Conservation (phyloP, 2,797 vertebrate genomes). For the Stomatorhinus walkeri region DNA sequence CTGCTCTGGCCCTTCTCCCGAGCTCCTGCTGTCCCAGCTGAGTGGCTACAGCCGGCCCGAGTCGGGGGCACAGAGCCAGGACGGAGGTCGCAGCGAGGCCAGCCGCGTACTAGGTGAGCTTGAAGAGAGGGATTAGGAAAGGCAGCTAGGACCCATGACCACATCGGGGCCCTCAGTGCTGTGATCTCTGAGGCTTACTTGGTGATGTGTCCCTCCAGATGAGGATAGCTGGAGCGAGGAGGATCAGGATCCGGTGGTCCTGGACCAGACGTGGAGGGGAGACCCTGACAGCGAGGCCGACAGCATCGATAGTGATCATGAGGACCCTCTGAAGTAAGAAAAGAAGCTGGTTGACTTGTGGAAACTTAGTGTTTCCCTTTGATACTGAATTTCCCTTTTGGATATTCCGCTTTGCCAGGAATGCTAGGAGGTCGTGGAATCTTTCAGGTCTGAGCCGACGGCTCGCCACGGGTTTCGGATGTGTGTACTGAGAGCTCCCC, state of each 20-base stretch:
- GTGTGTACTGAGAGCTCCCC: background rate
- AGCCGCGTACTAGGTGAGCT: conserved; percentile 75
- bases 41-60: conserved; percentile 78
- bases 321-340: conserved; percentile 91
- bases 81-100: conserved; percentile 74
- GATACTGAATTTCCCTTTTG: background rate
- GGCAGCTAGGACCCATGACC: background rate
- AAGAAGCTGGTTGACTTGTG: background rate
- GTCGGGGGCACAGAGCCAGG: conserved; percentile 55
- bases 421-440: background rate
- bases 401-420: background rate
- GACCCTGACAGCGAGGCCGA: conserved; percentile 95
- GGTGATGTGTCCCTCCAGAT: conserved; percentile 55
- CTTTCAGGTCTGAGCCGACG: background rate
- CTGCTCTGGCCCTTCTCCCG: conserved; percentile 66
- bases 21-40: conserved; percentile 82
- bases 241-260: conserved; percentile 74
- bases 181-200: background rate
- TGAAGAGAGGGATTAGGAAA: background rate
- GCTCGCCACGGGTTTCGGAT: background rate
- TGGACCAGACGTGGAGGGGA: conserved; percentile 93
- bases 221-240: conserved; percentile 93
- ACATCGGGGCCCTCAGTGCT: background rate
- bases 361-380: background rate
- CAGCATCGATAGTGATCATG: conserved; percentile 93